Evolutionary conservation across 2,113 vertebrate genomes (phyloP).

Genomic region (Melanerpes aurifrons): DNA sequence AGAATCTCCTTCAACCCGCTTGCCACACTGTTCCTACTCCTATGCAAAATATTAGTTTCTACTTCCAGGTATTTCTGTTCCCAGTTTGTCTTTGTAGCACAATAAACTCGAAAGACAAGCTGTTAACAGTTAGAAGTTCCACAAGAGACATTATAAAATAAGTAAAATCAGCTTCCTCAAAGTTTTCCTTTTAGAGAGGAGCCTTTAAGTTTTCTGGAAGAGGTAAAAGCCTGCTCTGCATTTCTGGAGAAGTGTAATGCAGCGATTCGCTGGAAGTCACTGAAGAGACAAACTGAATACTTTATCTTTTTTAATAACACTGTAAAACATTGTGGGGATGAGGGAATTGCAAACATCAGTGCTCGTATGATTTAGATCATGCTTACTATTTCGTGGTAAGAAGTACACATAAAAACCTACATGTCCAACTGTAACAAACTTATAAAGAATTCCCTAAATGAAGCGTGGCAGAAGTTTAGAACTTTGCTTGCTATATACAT

Average conservation of each 20-base stretch:
- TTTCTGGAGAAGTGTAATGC: background rate
- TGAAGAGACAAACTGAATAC: background rate
- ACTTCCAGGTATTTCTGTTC: background rate
- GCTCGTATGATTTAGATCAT: background rate
- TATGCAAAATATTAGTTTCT: background rate
- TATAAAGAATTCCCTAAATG: background rate
- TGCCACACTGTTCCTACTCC: background rate
- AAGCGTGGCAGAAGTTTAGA: background rate
- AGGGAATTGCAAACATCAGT: background rate
- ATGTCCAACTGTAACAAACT: background rate
- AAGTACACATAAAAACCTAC: background rate
- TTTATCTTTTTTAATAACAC: background rate
- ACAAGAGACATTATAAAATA: background rate
- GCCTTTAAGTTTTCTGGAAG: background rate
- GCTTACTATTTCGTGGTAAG: background rate
- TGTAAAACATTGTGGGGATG: background rate
- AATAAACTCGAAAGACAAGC: background rate
- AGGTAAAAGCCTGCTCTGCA: background rate
- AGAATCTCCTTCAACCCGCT: too few species aligned
- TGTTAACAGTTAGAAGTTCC: background rate
- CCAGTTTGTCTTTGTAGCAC: background rate
- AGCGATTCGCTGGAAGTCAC: background rate
- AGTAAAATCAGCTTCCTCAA: background rate
- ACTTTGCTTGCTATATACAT: background rate
- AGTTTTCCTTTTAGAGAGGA: background rate